Percentiles rank a stretch among this genome's conserved stretches.
These are phyloP conservation scores for Panagrolaimus sp. DNA, from an alignment of 1,140 invertebrate species.

Conservation along the genomic window DNA sequence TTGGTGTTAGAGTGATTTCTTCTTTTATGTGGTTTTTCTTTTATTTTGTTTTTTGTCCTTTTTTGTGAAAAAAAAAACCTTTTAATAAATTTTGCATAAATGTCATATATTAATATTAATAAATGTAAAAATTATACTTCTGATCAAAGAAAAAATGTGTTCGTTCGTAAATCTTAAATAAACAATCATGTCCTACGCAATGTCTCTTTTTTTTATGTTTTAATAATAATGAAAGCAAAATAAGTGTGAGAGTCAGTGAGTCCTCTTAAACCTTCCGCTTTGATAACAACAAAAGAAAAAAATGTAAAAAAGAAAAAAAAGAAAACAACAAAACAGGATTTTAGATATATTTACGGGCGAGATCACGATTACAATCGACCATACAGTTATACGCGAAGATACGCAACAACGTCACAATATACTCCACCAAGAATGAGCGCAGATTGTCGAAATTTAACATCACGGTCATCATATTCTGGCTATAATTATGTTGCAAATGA, in stretches of 20 bases:
- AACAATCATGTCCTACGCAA: not conserved
- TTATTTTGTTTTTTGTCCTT: too few relatives aligned
- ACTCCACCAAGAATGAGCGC: constrained; percentile 45
- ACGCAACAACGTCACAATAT: constrained; percentile 40
- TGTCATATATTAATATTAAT: too few relatives aligned
- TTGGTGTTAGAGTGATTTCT: too few relatives aligned
- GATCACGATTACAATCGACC: constrained; percentile 39
- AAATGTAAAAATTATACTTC: too few relatives aligned
- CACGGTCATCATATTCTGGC: constrained; percentile 38
- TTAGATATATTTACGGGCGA: constrained; percentile 45
- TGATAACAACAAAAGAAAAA: too few relatives aligned
- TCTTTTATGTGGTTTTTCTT: too few relatives aligned
- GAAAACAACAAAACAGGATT: constrained; percentile 5
- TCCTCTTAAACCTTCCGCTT: not conserved
- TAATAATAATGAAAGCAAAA: not conserved
- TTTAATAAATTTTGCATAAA: too few relatives aligned
- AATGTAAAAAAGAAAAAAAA: too few relatives aligned
- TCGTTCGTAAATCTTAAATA: not conserved
- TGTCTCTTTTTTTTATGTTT: not conserved
- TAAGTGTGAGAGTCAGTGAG: too few relatives aligned
- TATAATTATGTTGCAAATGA: constrained; percentile 47
- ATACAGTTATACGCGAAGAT: constrained; percentile 42
- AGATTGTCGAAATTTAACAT: constrained; percentile 26
- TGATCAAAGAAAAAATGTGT: too few relatives aligned
- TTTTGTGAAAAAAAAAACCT: too few relatives aligned